Base-by-base conservation (phyloP, 2,888 invertebrate genomes). In the Mayetiola destructor region DNA sequence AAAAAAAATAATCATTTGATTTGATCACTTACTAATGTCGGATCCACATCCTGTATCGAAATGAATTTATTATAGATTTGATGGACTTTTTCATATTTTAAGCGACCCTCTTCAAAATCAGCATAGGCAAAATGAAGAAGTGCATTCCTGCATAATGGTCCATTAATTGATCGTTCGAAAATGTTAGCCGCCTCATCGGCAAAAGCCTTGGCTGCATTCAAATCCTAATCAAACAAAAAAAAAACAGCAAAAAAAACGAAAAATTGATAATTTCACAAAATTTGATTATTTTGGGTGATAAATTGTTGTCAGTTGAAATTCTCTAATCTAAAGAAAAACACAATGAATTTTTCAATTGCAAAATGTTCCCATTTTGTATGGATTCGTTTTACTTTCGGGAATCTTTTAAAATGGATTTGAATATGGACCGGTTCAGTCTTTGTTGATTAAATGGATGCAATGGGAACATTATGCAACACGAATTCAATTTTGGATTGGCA, bases 101-200 rank as follows among this genome's bases (percentile, higher is more conserved):
- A 81, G 36, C 96, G 77, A 48, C 93, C 88, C 75, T 99, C 99
- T 71, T 99, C 97, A 66, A 96, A 99, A 73, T 99, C 99, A 0
- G 97, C 95, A 68, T 95, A 96, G 0, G 97, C 95, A 74, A 99
- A 99, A 71, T 97, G 95, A 20, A 99, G 72, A 55, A 99, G 74
- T 72, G 93, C 89, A 68, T 93, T 96, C 61, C 88, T 88, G 60
- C 88, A 89, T 58, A 99, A 77, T 0, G 95, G 80, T 0, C 91
- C 86, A 57, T 80, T 83, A 1, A 93, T 94, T 0, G 97, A 96
- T 32, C 96, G 77, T 69, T 99, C 97, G 68, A 93, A 92, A 67
- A 99, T 89, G 35, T 86, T 87, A 1, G 91, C 89, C 20, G 94
- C 94, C 69, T 97, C 95, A 68, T 96, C 95, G 55, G 88, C 89